Evolutionary conservation across 1,140 invertebrate genomes (phyloP).

Genomic region (Doryteuthis pealeii): DNA sequence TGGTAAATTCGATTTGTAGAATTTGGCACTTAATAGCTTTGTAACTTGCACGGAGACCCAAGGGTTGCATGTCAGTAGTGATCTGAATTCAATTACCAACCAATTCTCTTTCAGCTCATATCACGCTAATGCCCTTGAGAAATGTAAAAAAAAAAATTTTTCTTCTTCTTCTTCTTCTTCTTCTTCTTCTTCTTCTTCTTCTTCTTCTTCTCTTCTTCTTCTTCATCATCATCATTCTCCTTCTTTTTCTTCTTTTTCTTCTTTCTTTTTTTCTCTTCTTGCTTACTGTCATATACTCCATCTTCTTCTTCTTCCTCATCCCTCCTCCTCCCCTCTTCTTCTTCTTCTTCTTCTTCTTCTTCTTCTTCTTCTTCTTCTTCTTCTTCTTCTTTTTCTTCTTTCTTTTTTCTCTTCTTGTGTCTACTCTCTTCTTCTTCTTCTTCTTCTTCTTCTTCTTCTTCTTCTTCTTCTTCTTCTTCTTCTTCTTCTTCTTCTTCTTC

Average conservation of each 20-base stretch:
- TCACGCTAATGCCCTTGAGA: no score
- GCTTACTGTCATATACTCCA: slow-evolving; percentile 10
- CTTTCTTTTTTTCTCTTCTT: slow-evolving; percentile 3
- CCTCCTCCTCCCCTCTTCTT: slow-evolving; percentile 17
- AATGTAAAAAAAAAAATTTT: not conserved
- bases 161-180: slow-evolving; percentile 7
- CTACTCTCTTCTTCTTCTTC: no score
- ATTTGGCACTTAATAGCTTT: no score
- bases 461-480: not conserved
- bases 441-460: slow-evolving; percentile 22
- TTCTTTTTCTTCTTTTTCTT: slow-evolving; percentile 9
- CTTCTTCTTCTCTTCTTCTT: slow-evolving; percentile 11
- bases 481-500: slow-evolving; percentile 18
- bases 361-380: slow-evolving; percentile 16
- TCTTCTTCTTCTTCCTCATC: slow-evolving; percentile 7
- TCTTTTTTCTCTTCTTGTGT: no score
- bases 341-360: slow-evolving; percentile 17
- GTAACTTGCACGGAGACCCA: no score
- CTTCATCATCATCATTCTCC: no score
- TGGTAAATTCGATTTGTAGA: no score
- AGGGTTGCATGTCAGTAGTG: no score
- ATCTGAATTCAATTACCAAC: no score
- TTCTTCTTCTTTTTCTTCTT: slow-evolving; percentile 9
- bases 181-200: not conserved
- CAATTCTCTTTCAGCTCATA: no score